Conservation (phyloP, 1,140 invertebrate genomes). For the Wasmannia auropunctata region DNA sequence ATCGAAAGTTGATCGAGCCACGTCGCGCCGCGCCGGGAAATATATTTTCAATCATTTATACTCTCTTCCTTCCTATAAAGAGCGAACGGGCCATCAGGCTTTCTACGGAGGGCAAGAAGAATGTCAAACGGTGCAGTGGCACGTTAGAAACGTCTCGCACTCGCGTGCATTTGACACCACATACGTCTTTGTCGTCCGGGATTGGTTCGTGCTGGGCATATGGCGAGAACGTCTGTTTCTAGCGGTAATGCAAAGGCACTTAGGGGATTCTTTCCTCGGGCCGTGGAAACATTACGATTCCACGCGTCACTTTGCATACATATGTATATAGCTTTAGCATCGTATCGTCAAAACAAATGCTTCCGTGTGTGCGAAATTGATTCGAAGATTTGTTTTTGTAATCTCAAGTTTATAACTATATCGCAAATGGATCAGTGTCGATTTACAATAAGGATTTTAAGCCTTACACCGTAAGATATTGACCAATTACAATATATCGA, state of each 20-base stretch:
- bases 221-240: conserved; percentile 47
- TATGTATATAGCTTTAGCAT: not conserved
- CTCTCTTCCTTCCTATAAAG: not conserved
- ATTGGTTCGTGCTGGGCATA: conserved; percentile 47
- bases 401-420: not conserved
- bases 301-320: not conserved
- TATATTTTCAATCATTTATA: not conserved
- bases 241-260: conserved; percentile 27
- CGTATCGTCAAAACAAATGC: not conserved
- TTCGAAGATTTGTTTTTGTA: not conserved
- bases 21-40: not conserved
- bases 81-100: not conserved
- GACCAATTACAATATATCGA: no score
- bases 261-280: not conserved
- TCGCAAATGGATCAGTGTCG: not conserved
- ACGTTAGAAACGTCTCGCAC: conserved; percentile 23
- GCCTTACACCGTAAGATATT: no score
- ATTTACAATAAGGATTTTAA: no score
- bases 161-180: conserved; percentile 62
- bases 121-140: not conserved
- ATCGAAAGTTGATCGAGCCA: not conserved
- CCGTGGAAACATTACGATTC: conserved; percentile 21
- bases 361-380: not conserved
- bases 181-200: conserved; percentile 55
- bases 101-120: not conserved